Conservation (phyloP, 1,140 invertebrate species). For the Ladona fulva region DNA sequence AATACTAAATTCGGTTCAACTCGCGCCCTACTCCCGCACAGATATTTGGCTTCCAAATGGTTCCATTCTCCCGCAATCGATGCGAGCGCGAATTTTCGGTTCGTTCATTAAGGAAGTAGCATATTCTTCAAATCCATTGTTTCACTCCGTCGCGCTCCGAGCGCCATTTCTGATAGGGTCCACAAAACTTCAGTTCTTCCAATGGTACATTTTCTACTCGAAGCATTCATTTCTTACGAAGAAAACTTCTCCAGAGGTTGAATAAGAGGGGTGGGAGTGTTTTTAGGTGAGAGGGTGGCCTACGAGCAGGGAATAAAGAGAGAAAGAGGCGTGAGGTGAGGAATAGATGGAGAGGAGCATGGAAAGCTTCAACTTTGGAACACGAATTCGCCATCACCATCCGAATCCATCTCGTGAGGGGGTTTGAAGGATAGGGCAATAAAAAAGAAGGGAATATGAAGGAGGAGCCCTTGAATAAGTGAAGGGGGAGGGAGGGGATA, state of each 20-base stretch:
- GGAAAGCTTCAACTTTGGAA: background rate
- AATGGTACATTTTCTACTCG: background rate
- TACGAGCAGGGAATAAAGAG: background rate
- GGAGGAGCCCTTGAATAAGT: background rate
- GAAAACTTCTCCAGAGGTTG: background rate
- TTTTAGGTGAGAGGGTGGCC: background rate
- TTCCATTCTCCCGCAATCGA: too few species aligned
- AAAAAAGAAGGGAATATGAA: background rate
- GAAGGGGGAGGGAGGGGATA: background rate
- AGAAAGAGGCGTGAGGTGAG: too few species aligned
- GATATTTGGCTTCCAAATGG: too few species aligned
- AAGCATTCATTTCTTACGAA: background rate
- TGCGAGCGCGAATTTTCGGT: too few species aligned
- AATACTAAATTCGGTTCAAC: too few species aligned
- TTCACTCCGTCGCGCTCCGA: too few species aligned
- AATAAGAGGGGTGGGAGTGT: conserved; percentile 1
- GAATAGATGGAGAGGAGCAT: background rate
- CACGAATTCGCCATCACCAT: background rate
- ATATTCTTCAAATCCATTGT: too few species aligned
- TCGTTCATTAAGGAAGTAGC: too few species aligned
- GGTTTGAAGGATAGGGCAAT: background rate
- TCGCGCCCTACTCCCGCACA: too few species aligned
- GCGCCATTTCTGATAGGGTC: background rate
- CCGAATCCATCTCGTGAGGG: background rate
- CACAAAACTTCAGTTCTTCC: background rate